Evolutionary conservation across 2,113 vertebrate genomes (phyloP).

Genomic region (Hippocampus mohnikei): DNA sequence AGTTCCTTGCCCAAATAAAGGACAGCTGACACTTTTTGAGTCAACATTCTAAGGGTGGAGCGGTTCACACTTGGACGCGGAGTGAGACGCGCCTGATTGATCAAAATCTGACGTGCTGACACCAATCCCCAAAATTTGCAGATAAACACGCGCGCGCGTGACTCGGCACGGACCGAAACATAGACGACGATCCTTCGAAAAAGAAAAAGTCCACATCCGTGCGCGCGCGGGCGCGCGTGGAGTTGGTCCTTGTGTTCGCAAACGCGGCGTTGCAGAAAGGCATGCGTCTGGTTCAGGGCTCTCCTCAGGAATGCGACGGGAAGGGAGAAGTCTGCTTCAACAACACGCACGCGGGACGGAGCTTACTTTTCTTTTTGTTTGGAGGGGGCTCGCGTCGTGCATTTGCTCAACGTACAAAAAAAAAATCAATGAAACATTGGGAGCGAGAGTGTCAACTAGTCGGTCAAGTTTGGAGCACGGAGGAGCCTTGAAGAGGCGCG

Average conservation of each 20-base stretch:
- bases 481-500: slow-evolving; percentile 38
- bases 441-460: slow-evolving; percentile 11
- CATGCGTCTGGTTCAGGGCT: slow-evolving; percentile 34
- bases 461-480: slow-evolving; percentile 21
- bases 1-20: background rate
- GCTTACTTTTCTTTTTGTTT: slow-evolving; percentile 14
- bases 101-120: too few species aligned
- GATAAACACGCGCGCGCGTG: too few species aligned
- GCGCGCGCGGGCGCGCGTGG: background rate
- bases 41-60: background rate
- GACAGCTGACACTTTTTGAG: background rate
- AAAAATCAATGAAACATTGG: background rate
- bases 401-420: background rate
- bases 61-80: background rate
- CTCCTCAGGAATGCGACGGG: slow-evolving; percentile 45
- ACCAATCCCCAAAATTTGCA: too few species aligned
- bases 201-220: background rate
- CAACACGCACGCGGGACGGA: slow-evolving; percentile 18
- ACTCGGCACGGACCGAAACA: too few species aligned
- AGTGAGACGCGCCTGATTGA: too few species aligned
- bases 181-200: too few species aligned
- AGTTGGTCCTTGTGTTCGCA: background rate
- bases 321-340: slow-evolving; percentile 22
- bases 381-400: background rate
- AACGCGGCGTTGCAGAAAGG: slow-evolving; percentile 18